A percentile compares a stretch with the other conserved stretches of the same genome.
Conservation (phyloP, 2,113 vertebrate species). For the Hirundichthys speculiger region DNA sequence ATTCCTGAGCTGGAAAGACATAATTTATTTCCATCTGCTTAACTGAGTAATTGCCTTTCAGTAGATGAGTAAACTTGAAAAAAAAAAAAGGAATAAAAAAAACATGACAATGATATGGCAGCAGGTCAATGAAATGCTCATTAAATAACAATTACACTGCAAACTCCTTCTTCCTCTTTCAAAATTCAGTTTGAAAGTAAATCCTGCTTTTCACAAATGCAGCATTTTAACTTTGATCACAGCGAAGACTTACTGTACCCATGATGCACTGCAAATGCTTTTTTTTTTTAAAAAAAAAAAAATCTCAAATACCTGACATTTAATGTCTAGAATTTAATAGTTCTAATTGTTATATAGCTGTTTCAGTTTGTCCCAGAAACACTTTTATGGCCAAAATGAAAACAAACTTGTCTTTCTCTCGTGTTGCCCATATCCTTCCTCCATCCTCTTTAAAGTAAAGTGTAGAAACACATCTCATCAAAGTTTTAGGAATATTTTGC, state of each 20-base stretch:
- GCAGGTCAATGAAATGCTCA: slow-evolving; percentile 82
- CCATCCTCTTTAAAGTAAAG: no score
- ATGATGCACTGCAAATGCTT: background rate
- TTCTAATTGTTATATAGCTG: no score
- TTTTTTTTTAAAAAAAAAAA: no score
- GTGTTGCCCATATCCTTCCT: no score
- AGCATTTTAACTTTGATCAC: slow-evolving; percentile 48
- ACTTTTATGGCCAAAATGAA: no score
- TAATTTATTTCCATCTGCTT: slow-evolving; percentile 90
- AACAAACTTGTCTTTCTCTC: no score
- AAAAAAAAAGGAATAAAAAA: slow-evolving; percentile 75
- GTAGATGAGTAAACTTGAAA: slow-evolving; percentile 80
- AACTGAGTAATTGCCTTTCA: slow-evolving; percentile 82
- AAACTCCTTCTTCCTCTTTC: slow-evolving; percentile 67
- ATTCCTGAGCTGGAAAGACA: slow-evolving; percentile 85
- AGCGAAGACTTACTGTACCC: slow-evolving; percentile 19
- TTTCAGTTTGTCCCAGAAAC: no score
- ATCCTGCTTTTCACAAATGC: slow-evolving; percentile 64
- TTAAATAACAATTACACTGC: slow-evolving; percentile 87
- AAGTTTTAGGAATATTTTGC: no score
- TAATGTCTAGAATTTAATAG: no score
- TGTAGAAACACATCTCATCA: no score
- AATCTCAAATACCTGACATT: no score
- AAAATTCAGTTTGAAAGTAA: slow-evolving; percentile 73
- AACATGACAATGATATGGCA: slow-evolving; percentile 83